Evolutionary conservation across 2,888 invertebrate genomes (phyloP).

Genomic region (Amblyteles armatorius): DNA sequence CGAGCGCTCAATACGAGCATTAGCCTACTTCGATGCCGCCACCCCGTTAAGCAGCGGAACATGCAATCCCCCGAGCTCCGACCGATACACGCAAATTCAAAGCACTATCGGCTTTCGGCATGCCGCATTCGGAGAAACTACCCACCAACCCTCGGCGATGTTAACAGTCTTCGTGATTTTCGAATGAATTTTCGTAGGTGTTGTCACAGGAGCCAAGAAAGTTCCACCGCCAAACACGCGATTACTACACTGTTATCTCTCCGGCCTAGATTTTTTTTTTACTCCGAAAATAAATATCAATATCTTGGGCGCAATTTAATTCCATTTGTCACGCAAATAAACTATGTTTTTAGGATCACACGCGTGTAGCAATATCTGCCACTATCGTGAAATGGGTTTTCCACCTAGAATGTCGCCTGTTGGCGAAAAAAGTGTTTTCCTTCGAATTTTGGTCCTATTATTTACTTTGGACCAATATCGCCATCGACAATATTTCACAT

Average conservation of each 20-base stretch:
- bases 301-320: background rate
- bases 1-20: background rate
- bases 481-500: too few relatives aligned
- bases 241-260: background rate
- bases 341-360: background rate
- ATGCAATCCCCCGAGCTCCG: background rate
- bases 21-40: background rate
- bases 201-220: background rate
- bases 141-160: background rate
- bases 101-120: constrained; percentile 13
- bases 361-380: background rate
- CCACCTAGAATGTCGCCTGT: background rate
- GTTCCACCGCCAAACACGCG: background rate
- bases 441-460: background rate
- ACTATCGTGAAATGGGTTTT: background rate
- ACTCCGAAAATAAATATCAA: background rate
- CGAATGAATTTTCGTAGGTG: constrained; percentile 20
- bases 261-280: background rate
- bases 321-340: constrained; percentile 37
- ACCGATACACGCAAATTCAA: constrained; percentile 13
- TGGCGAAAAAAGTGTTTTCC: background rate
- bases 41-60: background rate
- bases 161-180: background rate
- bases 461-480: background rate
- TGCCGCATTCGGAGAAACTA: background rate